Conservation (phyloP, 2,797 vertebrate species). For the Ctenosaura bakeri region DNA sequence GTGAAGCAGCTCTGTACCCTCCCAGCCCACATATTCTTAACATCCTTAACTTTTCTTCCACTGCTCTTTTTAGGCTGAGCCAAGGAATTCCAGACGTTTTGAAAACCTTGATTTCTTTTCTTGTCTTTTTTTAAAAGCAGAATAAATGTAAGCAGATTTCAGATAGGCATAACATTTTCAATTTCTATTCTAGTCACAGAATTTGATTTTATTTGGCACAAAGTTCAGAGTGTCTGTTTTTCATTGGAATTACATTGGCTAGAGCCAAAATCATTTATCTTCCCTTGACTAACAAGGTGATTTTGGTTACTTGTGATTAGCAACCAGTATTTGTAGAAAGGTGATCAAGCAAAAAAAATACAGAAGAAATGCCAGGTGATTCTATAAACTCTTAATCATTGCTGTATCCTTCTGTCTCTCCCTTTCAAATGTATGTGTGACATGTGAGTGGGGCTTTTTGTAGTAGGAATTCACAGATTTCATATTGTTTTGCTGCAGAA, state of each 20-base stretch:
- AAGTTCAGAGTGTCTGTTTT: neutral
- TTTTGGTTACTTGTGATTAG: neutral
- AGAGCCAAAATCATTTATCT: conserved; percentile 4
- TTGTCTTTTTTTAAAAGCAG: neutral
- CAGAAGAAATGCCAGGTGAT: neutral
- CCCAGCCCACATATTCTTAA: neutral
- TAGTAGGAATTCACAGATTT: neutral
- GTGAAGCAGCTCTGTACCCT: neutral
- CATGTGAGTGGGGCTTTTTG: neutral
- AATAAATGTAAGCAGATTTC: conserved; percentile 12
- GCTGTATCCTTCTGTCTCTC: neutral
- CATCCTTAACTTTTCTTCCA: neutral
- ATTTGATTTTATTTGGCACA: conserved; percentile 5
- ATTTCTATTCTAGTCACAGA: conserved; percentile 13
- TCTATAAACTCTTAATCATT: neutral
- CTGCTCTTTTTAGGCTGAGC: neutral
- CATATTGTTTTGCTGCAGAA: neutral
- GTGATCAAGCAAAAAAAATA: neutral
- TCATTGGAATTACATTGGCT: neutral
- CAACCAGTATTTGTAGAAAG: neutral
- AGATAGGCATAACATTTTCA: neutral
- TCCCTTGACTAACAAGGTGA: neutral
- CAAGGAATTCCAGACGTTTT: conserved; percentile 21
- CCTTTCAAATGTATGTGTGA: neutral
- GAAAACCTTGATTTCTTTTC: neutral